These are phyloP conservation scores for Anguilla obscura DNA, from an alignment of 2,797 vertebrate genomes.

Conservation along the genomic window DNA sequence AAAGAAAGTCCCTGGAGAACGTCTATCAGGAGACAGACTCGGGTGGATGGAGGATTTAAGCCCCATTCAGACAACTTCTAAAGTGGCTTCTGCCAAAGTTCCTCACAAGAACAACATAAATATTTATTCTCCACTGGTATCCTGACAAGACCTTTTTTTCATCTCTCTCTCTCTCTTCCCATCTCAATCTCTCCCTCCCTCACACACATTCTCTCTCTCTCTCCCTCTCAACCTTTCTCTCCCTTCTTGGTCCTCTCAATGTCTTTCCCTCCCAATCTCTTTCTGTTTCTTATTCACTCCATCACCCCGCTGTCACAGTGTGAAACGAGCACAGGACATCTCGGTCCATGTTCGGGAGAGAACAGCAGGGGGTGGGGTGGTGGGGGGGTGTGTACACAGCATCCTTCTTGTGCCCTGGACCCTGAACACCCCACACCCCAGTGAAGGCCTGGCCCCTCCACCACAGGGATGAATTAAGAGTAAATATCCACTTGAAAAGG, in stretches of 20 bases:
- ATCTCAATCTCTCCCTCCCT: conserved; percentile 33
- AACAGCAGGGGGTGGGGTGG: not conserved
- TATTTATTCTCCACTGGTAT: conserved; percentile 42
- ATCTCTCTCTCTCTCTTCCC: conserved; percentile 10
- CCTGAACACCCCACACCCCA: conserved; percentile 42
- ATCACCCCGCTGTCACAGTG: conserved; percentile 23
- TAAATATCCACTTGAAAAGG: conserved; percentile 68
- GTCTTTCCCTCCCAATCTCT: conserved; percentile 23
- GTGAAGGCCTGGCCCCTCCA: conserved; percentile 44
- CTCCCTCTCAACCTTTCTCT: conserved; percentile 26
- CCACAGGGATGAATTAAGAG: conserved; percentile 39
- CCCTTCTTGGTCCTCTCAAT: conserved; percentile 28
- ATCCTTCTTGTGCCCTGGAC: conserved; percentile 43
- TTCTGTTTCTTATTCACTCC: conserved; percentile 23
- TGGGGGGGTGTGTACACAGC: conserved; percentile 44
- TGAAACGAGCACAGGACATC: not conserved
- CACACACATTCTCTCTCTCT: conserved; percentile 10
- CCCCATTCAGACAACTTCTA: conserved; percentile 31
- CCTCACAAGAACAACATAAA: conserved; percentile 36
- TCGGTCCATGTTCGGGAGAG: conserved; percentile 8
- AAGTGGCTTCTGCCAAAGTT: conserved; percentile 33
- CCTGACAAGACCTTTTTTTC: conserved; percentile 44
- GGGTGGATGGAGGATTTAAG: conserved; percentile 27
- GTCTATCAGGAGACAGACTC: not conserved
- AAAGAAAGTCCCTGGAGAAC: not conserved